Conservation (phyloP, 2,888 invertebrate species). For the Cabera pusaria region DNA sequence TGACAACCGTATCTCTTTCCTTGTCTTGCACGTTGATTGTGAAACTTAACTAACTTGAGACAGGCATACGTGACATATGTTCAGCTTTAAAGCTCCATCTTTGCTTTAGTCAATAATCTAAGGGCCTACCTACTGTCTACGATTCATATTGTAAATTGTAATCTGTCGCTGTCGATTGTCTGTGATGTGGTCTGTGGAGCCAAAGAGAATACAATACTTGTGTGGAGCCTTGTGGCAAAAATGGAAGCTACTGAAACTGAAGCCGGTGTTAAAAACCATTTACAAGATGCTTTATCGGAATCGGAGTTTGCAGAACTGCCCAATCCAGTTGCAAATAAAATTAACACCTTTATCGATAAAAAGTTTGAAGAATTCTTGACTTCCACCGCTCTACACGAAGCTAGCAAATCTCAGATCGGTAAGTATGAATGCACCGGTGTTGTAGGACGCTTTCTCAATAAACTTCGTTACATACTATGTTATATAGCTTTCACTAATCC, state of each 20-base stretch:
- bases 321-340: slow-evolving; percentile 75
- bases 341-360: slow-evolving; percentile 79
- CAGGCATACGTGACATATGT: too few species aligned
- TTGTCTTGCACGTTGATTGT: too few species aligned
- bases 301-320: slow-evolving; percentile 64
- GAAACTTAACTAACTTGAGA: too few species aligned
- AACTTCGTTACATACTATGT: too few species aligned
- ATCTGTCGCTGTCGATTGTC: background rate
- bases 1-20: too few species aligned
- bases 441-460: slow-evolving; percentile 46
- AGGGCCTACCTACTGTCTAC: too few species aligned
- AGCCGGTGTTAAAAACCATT: slow-evolving; percentile 72
- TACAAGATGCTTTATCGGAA: slow-evolving; percentile 70
- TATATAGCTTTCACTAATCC: too few species aligned
- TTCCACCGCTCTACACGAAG: slow-evolving; percentile 88
- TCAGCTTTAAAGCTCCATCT: too few species aligned
- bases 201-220: too few species aligned
- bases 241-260: slow-evolving; percentile 72
- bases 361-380: slow-evolving; percentile 89
- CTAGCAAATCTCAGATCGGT: slow-evolving; percentile 86
- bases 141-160: slow-evolving; percentile 1
- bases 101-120: too few species aligned
- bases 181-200: slow-evolving; percentile 4
- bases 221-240: slow-evolving; percentile 54
- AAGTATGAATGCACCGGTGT: slow-evolving; percentile 50